These are phyloP conservation scores for Orius insidiosus DNA, from an alignment of 1,140 invertebrate species.

Conservation along the genomic window DNA sequence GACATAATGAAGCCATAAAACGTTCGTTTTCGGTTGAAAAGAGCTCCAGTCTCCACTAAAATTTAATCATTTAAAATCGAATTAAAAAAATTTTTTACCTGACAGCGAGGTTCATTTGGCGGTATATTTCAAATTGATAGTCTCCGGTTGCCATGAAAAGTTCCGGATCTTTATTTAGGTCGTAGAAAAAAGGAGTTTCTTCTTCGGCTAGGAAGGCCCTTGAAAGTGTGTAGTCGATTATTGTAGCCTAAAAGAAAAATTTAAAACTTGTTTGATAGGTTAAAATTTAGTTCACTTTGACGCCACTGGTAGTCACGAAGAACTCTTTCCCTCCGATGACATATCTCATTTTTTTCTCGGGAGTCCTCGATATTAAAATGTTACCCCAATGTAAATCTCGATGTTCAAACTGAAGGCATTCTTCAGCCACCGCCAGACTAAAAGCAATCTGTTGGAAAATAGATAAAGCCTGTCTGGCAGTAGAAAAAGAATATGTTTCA, in stretches of 20 bases:
- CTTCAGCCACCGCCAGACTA: slow-evolving; percentile 62
- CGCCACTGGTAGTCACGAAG: slow-evolving; percentile 30
- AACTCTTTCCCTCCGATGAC: slow-evolving; percentile 31
- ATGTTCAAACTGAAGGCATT: slow-evolving; percentile 75
- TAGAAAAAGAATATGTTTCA: slow-evolving; percentile 54
- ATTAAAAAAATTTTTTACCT: neutral
- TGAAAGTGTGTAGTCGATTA: slow-evolving; percentile 90
- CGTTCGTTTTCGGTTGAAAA: slow-evolving; percentile 68
- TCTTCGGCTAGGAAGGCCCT: slow-evolving; percentile 47
- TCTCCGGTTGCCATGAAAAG: slow-evolving; percentile 68
- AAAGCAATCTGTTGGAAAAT: slow-evolving; percentile 49
- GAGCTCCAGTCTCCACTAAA: slow-evolving; percentile 42
- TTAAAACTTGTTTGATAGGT: slow-evolving; percentile 6
- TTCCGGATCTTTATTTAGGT: slow-evolving; percentile 58
- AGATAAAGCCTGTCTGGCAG: slow-evolving; percentile 45
- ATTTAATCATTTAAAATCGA: neutral
- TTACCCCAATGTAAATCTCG: slow-evolving; percentile 89
- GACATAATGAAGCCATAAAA: slow-evolving; percentile 78
- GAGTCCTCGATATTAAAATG: slow-evolving; percentile 50
- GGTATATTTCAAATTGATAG: slow-evolving; percentile 89
- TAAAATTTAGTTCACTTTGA: slow-evolving; percentile 26
- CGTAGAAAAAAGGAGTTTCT: slow-evolving; percentile 50
- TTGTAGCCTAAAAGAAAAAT: too few relatives aligned
- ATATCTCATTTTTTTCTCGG: slow-evolving; percentile 30
- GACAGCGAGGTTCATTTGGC: slow-evolving; percentile 43